Evolutionary conservation across 2,113 vertebrate species (phyloP), one percentile per base, ranked within the genome.

Genomic region (Dipodomys merriami): DNA sequence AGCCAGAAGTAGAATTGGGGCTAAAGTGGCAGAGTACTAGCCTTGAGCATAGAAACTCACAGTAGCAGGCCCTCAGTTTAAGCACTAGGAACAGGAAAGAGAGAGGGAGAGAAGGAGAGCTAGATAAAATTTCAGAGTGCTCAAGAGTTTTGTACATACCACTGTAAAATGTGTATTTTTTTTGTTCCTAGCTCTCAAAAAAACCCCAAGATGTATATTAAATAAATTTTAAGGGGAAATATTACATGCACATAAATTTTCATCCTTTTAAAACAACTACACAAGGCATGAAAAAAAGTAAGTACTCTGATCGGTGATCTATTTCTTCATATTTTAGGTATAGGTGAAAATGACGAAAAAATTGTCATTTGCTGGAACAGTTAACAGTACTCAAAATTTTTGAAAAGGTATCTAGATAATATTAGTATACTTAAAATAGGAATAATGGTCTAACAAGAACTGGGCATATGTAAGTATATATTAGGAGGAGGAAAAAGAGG

Each of bases 321-420:
- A 49, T 71, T 78, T 53, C 20, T 72, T 88, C 23, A 11, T 64
- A 64, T 22, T 64, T 64, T 62, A 22, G 53, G 78, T 35, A 64
- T 19, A 82, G 69, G 9, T 60, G 87, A 89, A 71, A 78, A 76
- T 10, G 39, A 10, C 82, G 19, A 91, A 79, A 85, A 84, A 80
- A 82, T 60, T 83, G 68, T 83, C 20, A 69, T 46, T 39, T 77
- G 22, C 39, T 87, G 20, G 80, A 84, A 93, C 18, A 33, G 22
- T 8, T 78, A 60, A 74, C 64, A 93, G 62, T 49, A 83, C 72
- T 91, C 5, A 89, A 77, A 87, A 92, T 71, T 53, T 71, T 88
- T 85, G 93, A 87, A 23, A 46, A 95, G 78, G 18, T n/a, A 27
- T 94, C 39, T 57, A 83, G 46, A 60, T n/a, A 89, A 33, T 72